Conservation (phyloP, 2,113 vertebrate species). For the Gopherus evgoodei region DNA sequence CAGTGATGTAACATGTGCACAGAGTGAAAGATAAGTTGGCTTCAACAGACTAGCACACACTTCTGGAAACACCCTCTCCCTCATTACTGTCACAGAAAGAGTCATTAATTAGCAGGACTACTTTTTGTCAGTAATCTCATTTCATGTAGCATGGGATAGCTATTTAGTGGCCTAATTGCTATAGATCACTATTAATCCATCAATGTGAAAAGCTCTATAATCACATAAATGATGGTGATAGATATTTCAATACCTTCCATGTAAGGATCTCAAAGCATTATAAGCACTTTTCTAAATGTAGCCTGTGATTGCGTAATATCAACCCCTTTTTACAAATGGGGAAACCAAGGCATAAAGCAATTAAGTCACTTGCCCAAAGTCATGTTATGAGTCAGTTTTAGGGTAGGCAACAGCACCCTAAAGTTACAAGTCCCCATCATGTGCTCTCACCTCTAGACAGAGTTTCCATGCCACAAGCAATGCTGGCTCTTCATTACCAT, state of each 20-base stretch:
- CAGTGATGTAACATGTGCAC: neutral
- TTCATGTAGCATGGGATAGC: neutral
- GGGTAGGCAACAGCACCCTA: neutral
- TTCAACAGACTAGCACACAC: neutral
- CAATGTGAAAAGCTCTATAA: neutral
- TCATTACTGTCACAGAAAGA: no score
- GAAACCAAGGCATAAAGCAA: neutral
- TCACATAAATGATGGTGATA: neutral
- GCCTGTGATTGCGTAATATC: neutral
- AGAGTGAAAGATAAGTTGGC: neutral
- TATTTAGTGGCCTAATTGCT: neutral
- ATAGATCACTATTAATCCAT: neutral
- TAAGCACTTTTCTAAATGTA: neutral
- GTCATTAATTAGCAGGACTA: neutral
- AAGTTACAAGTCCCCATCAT: neutral
- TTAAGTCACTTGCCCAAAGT: neutral
- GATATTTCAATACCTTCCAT: neutral
- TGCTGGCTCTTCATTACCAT: neutral
- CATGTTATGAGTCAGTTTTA: neutral
- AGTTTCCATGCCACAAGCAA: neutral
- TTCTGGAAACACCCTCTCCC: neutral
- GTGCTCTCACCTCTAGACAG: neutral
- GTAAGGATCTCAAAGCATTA: neutral
- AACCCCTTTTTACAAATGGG: neutral
- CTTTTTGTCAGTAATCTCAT: neutral